Base-by-base conservation (phyloP, 2,797 vertebrate genomes). In the Brotogeris chrysoptera region DNA sequence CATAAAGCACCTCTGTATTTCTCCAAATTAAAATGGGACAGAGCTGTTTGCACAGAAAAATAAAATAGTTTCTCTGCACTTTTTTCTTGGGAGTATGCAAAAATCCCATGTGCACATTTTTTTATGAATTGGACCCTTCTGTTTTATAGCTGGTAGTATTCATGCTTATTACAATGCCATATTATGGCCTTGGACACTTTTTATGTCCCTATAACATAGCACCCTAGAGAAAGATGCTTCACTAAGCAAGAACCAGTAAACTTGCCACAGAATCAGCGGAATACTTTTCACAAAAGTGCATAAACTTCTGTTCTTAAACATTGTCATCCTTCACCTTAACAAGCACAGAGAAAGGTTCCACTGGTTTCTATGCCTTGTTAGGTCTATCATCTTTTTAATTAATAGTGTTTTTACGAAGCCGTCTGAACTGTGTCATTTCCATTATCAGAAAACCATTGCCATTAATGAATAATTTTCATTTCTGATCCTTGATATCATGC, bases 381-480 rank as follows among this genome's bases (percentile, higher is more conserved):
- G 98, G 98, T 99, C 98, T 98, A 99, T 99, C 99, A 99, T 99
- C 98, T 98, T 98, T 99, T 99, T 99, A 99, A 99, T 99, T 99
- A 99, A 99, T 99, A 98, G 98, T 99, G 99, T 99, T 99, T 99
- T 99, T 99, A 99, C 98, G 98, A 99, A 99, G 98, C 98, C 98
- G 98, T 99, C 99, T 99, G 99, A 99, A 99, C 98, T 98, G 99
- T 99, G 99, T 99, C 99, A 98, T 99, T 99, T 98, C 98, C 99
- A 99, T 99, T 99, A 99, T 99, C 99, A 98, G 98, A 98, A 99
- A 99, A 98, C 98, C 98, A 98, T 98, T 98, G 98, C 98, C 98
- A 99, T 99, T 99, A 99, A 99, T 99, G 99, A 99, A 99, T 99
- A 97, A 99, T 99, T 99, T 99, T 99, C 98, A 98, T 98, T 99